Evolutionary conservation across 1,140 invertebrate genomes (phyloP).

Genomic region (Calycopis cecrops): DNA sequence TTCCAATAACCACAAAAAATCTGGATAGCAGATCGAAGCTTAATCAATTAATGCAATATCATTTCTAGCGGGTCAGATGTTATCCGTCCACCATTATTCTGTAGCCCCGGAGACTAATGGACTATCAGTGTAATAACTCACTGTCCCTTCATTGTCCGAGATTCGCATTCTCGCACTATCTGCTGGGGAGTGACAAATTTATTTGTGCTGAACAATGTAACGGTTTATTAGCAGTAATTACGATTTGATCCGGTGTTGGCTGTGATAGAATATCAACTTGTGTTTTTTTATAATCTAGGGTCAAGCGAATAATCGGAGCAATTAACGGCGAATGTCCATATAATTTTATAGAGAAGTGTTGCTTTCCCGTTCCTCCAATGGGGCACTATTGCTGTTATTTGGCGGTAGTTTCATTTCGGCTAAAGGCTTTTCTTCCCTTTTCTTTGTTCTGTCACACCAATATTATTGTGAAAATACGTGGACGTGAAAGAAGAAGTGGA

Average conservation of each 20-base stretch:
- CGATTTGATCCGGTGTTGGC: constrained; percentile 37
- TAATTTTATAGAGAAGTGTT: no score
- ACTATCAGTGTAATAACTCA: constrained; percentile 57
- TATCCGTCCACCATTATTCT: constrained; percentile 51
- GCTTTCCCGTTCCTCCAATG: no score
- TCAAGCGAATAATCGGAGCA: no score
- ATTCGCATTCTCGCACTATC: constrained; percentile 60
- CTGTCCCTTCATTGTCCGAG: constrained; percentile 55
- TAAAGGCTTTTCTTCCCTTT: no score
- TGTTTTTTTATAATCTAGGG: no score
- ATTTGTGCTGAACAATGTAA: constrained; percentile 54
- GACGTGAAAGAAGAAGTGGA: no score
- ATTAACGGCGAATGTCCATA: no score
- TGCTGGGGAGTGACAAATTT: constrained; percentile 64
- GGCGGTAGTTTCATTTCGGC: no score
- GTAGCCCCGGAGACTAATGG: constrained; percentile 60
- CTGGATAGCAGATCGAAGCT: not conserved
- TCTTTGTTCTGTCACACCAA: no score
- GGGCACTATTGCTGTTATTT: no score
- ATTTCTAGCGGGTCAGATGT: constrained; percentile 38
- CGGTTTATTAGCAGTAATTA: constrained; percentile 45
- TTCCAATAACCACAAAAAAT: not conserved
- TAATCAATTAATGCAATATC: constrained; percentile 25
- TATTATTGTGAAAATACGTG: no score
- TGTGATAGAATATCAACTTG: no score